phyloP scores from a whole-genome alignment of 2,797 vertebrate species.

The Zalophus californianus region DNA sequence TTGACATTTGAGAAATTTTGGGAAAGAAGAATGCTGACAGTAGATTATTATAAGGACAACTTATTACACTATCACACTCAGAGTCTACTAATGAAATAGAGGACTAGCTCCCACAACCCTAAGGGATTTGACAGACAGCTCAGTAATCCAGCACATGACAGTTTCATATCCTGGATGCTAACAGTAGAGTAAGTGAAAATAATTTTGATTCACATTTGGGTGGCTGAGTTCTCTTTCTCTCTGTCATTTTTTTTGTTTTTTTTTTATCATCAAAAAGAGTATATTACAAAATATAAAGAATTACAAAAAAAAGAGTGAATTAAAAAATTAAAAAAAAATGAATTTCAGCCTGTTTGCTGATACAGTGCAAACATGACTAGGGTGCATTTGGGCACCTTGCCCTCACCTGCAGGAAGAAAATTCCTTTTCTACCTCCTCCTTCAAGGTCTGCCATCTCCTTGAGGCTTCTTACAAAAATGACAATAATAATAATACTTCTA shows the following conservation, averaged over 20 bases:
- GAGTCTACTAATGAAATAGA: background rate
- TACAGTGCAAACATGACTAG: background rate
- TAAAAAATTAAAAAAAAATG: background rate
- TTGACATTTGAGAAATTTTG: background rate
- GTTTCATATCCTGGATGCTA: background rate
- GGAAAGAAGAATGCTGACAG: background rate
- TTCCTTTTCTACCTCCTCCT: background rate
- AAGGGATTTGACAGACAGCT: background rate
- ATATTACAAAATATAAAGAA: background rate
- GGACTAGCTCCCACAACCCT: background rate
- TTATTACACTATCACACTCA: background rate
- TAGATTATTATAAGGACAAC: background rate
- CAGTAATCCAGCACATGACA: background rate
- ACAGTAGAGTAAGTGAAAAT: background rate
- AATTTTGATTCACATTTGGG: background rate
- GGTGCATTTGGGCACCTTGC: background rate
- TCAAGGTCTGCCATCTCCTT: background rate
- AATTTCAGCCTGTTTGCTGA: background rate
- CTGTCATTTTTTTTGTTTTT: background rate
- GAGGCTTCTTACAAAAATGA: background rate
- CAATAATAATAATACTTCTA: background rate
- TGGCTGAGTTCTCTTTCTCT: background rate
- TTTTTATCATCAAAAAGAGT: background rate
- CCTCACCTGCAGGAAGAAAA: background rate
- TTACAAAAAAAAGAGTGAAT: background rate